These are phyloP conservation scores for Coptodon rendalli DNA, from an alignment of 2,113 vertebrate genomes.

Conservation along the genomic window DNA sequence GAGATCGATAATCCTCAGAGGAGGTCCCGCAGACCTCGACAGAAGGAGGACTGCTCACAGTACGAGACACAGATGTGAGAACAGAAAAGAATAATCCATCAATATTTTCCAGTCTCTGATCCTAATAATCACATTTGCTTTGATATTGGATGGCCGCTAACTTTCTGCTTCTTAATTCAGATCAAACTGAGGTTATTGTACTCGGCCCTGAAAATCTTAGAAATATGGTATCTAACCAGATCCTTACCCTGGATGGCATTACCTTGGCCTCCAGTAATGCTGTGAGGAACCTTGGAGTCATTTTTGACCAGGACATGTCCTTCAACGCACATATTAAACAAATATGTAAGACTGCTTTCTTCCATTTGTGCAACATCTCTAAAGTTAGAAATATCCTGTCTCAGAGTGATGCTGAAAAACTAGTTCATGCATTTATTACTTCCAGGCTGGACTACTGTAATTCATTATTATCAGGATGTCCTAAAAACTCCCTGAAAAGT, in stretches of 20 bases:
- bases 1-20: rapidly evolving
- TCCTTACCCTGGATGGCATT: rapidly evolving
- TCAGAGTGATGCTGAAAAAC: background rate
- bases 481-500: rapidly evolving
- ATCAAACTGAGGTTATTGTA: rapidly evolving
- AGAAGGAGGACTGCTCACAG: background rate
- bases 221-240: rapidly evolving
- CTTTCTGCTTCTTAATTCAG: rapidly evolving
- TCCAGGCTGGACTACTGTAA: rapidly evolving
- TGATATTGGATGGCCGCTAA: rapidly evolving
- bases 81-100: background rate
- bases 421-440: background rate
- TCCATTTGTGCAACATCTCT: background rate
- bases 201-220: rapidly evolving
- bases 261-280: rapidly evolving
- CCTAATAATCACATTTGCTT: background rate
- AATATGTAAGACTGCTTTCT: rapidly evolving
- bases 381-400: background rate
- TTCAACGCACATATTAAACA: background rate
- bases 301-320: rapidly evolving
- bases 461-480: rapidly evolving
- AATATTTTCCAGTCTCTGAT: background rate
- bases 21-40: background rate
- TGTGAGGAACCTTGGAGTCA: background rate
- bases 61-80: background rate